These are phyloP conservation scores for Dysidea cf. avara DNA, from an alignment of 37 sponge, comb jelly and placozoan species.

Conservation along the genomic window DNA sequence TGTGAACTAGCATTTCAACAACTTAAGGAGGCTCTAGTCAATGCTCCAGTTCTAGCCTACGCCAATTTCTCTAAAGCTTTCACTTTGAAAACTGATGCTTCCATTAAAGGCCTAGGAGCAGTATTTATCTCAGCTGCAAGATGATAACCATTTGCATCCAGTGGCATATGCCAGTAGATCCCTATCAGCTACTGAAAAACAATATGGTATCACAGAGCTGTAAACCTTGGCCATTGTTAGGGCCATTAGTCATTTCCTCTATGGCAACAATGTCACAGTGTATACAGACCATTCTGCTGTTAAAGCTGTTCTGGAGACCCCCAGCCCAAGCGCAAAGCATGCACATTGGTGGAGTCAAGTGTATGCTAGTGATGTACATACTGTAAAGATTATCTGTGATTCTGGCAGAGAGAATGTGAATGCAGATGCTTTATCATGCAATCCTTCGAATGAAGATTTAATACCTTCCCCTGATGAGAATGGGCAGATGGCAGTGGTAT, in stretches of 20 bases:
- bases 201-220: too few relatives aligned
- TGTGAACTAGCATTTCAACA: too few relatives aligned
- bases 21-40: constrained; percentile 1
- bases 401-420: constrained; percentile 28
- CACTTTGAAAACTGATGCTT: background rate
- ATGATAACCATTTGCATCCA: background rate
- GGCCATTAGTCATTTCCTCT: constrained; percentile 26
- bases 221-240: constrained; percentile 39
- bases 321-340: too few relatives aligned
- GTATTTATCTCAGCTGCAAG: constrained; percentile 7
- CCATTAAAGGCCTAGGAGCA: constrained; percentile 3
- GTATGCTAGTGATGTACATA: constrained; percentile 9
- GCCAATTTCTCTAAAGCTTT: constrained; percentile 4
- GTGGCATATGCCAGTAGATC: constrained; percentile 16
- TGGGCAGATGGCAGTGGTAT: too few relatives aligned
- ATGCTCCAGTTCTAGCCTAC: constrained; percentile 5
- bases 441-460: background rate
- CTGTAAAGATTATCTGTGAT: constrained; percentile 9
- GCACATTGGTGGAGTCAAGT: constrained; percentile 44
- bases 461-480: background rate
- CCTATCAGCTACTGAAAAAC: background rate
- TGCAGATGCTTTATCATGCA: constrained; percentile 53
- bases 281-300: too few relatives aligned
- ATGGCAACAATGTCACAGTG: constrained; percentile 10
- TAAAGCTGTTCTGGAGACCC: too few relatives aligned